phyloP scores from a whole-genome alignment of 2,888 invertebrate species.

The Eurytoma californica region DNA sequence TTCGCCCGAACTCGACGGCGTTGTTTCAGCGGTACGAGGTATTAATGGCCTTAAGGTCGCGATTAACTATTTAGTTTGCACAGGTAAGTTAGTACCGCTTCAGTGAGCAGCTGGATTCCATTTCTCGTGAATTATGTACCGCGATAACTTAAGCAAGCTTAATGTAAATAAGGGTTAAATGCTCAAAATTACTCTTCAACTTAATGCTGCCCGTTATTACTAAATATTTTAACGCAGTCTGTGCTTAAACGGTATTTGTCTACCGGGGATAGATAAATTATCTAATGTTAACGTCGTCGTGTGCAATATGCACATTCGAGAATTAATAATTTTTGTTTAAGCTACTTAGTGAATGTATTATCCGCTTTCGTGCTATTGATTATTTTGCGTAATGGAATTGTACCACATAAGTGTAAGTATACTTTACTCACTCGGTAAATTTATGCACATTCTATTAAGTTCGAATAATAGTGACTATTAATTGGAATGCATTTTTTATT shows the following conservation, averaged over 20 bases:
- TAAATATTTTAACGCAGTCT: conserved; percentile 5
- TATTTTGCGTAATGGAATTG: no score
- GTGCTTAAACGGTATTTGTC: no score
- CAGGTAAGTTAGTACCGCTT: neutral
- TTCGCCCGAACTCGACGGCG: neutral
- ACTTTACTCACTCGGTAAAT: no score
- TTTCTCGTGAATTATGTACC: conserved; percentile 28
- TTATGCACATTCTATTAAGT: neutral
- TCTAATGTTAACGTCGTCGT: no score
- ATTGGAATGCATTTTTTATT: no score
- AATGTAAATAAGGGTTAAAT: conserved; percentile 32
- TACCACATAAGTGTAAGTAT: no score
- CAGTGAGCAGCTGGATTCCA: conserved; percentile 3
- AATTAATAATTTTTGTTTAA: no score
- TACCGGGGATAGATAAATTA: no score
- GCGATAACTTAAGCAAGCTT: conserved; percentile 36
- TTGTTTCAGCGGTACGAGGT: neutral
- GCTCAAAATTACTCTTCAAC: conserved; percentile 30
- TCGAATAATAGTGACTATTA: no score
- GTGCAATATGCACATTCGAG: no score
- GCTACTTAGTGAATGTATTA: no score
- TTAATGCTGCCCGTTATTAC: neutral
- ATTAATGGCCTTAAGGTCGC: conserved; percentile 28
- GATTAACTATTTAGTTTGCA: conserved; percentile 29
- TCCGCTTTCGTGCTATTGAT: no score